Percentiles rank a stretch among this genome's conserved stretches.
Conservation (phyloP, 2,113 vertebrate genomes). For the Cnemophilus loriae region DNA sequence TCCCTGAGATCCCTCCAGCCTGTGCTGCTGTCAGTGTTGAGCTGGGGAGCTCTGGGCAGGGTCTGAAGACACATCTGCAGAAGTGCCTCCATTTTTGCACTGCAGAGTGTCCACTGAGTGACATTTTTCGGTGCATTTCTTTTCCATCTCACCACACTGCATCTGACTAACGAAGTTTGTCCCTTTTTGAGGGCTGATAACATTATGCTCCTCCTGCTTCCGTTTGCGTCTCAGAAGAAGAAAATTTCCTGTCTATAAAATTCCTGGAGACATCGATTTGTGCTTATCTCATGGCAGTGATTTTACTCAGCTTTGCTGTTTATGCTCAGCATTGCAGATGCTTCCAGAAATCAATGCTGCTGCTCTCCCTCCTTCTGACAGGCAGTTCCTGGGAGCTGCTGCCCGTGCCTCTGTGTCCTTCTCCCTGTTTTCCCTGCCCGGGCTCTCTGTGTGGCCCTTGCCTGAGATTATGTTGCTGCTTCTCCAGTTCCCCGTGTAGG, state of each 20-base stretch:
- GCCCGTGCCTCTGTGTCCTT: background rate
- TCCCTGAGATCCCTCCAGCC: background rate
- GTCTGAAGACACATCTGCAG: rapidly evolving
- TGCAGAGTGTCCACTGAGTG: background rate
- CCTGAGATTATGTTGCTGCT: rapidly evolving
- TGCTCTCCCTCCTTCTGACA: background rate
- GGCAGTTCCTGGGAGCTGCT: background rate
- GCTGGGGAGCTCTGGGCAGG: background rate
- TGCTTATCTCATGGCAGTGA: background rate
- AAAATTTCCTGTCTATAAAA: background rate
- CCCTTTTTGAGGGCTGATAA: background rate
- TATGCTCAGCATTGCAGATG: rapidly evolving
- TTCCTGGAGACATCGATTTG: background rate
- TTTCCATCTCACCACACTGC: rapidly evolving
- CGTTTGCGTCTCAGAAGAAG: background rate
- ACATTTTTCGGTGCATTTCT: background rate
- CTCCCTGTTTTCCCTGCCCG: background rate
- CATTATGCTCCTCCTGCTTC: background rate
- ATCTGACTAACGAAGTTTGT: background rate
- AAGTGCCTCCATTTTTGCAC: rapidly evolving
- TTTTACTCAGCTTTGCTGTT: background rate
- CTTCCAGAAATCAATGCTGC: background rate
- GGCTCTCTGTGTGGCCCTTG: background rate
- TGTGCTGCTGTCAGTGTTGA: background rate
- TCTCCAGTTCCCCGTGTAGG: background rate